These are phyloP conservation scores for Ichneumoninae sp. DNA, from an alignment of 2,888 invertebrate species.

Conservation along the genomic window DNA sequence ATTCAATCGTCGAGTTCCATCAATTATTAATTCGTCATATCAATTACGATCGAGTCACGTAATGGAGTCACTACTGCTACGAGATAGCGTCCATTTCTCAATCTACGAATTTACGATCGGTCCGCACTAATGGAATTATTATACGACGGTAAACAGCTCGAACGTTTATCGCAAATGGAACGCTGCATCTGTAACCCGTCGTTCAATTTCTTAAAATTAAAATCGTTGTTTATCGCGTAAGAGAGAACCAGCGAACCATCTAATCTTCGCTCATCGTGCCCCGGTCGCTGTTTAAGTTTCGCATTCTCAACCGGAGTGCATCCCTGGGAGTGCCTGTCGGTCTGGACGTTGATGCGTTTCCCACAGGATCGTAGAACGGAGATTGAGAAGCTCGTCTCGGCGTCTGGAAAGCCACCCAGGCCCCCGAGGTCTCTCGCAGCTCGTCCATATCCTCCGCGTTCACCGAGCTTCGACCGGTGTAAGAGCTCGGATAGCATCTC, in stretches of 20 bases:
- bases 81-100: not conserved
- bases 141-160: not conserved
- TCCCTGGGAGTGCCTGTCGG: conserved; percentile 3
- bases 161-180: not conserved
- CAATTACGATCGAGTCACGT: conserved; percentile 49
- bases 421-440: conserved; percentile 13
- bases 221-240: not conserved
- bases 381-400: conserved; percentile 17
- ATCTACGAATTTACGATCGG: conserved; percentile 36
- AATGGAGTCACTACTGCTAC: conserved; percentile 13
- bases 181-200: not conserved
- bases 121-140: not conserved
- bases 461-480: conserved; percentile 16
- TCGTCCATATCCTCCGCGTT: not conserved
- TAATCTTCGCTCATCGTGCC: not conserved
- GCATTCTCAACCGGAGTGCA: conserved; percentile 33
- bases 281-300: not conserved
- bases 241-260: not conserved
- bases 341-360: conserved; percentile 44
- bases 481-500: conserved; percentile 22
- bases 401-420: not conserved
- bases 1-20: conserved; percentile 62
- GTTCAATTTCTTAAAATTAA: not conserved
- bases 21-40: conserved; percentile 62
- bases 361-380: conserved; percentile 23